A percentile compares a stretch with the other conserved stretches of the same genome.
Evolutionary conservation across 1,140 invertebrate genomes (phyloP).

Genomic region (Elymnias hypermnestra): DNA sequence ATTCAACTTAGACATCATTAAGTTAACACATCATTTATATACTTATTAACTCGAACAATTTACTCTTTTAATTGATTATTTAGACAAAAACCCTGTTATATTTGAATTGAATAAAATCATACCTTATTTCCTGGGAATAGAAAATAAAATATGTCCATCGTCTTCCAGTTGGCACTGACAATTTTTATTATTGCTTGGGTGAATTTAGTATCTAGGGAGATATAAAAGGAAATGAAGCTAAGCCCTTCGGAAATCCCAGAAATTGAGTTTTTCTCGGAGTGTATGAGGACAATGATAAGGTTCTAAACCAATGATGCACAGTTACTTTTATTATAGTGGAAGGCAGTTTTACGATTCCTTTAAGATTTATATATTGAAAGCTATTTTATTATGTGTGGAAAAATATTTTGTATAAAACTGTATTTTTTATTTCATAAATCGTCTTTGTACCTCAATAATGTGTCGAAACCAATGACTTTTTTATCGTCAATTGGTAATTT

Average conservation of each 20-base stretch:
- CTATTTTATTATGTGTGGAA: no score
- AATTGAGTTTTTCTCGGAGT: conserved; percentile 63
- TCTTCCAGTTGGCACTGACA: conserved; percentile 38
- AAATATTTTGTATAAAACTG: no score
- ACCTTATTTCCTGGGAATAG: neutral
- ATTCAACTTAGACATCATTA: no score
- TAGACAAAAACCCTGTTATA: no score
- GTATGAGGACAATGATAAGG: conserved; percentile 52
- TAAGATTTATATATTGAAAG: conserved; percentile 21
- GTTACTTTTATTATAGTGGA: conserved; percentile 17
- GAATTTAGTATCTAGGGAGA: conserved; percentile 70
- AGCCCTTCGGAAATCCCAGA: conserved; percentile 70
- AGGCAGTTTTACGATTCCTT: conserved; percentile 30
- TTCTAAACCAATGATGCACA: conserved; percentile 23
- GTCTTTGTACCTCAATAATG: no score
- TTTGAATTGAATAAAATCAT: neutral
- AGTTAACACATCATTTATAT: no score
- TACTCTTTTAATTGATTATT: no score
- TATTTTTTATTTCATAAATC: no score
- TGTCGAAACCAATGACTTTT: no score
- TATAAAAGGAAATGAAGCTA: conserved; percentile 72
- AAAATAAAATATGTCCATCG: conserved; percentile 3
- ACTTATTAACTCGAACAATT: no score
- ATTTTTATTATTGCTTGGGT: conserved; percentile 67
- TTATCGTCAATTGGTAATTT: no score